Base-by-base conservation (phyloP, 64 coral and sea anemone genomes). In the Cladopsammia gracilis region DNA sequence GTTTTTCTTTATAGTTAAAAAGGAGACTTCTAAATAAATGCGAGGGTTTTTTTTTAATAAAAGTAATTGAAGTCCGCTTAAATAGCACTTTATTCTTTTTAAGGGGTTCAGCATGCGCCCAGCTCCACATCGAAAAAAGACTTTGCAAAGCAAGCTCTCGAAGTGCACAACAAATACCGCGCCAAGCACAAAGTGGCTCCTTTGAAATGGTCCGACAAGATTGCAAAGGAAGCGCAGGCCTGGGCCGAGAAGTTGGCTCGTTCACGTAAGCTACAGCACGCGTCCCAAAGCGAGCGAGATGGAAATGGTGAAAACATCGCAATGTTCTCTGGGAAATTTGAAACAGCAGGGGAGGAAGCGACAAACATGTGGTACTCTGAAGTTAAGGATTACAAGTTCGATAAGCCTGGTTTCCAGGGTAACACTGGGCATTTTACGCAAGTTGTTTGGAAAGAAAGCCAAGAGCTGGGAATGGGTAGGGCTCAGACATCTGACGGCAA, bases 371-470 rank as follows among this genome's bases (percentile, higher is more conserved):
- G 91, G 91, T 93, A 93, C 25, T 25, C 61, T 24, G 91, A 93
- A 25, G 72, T 93, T 15, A 93, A 87, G 58, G 76, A 93, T 34
- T 93, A 93, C 62, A 78, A 73, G n/a, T 93, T 93, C 46, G 73
- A 75, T 23, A 86, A 80, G 43, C 91, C 91, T 20, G 91, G 91
- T 13, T 93, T 93, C 49, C 72, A 85, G 18, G 64, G 91, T 6
- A 93, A 93, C 72, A 93, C 91, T 4, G 91, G 91, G 14, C 91
- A 93, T 77, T 93, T 93, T 34, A 87, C 91, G 19, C 91, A 93
- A 50, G 82, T 93, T 10, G 89, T 91, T 5, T 91, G 89, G 89
- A 82, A 83, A 45, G 78, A 82, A 46, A 91, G 89, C 26, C 26
- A 26, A 45, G 91, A 86, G 25, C 71, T 93, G 62, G 91, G 89